These are phyloP conservation scores for Labeo catla DNA, from an alignment of 2,113 vertebrate genomes.

Conservation along the genomic window DNA sequence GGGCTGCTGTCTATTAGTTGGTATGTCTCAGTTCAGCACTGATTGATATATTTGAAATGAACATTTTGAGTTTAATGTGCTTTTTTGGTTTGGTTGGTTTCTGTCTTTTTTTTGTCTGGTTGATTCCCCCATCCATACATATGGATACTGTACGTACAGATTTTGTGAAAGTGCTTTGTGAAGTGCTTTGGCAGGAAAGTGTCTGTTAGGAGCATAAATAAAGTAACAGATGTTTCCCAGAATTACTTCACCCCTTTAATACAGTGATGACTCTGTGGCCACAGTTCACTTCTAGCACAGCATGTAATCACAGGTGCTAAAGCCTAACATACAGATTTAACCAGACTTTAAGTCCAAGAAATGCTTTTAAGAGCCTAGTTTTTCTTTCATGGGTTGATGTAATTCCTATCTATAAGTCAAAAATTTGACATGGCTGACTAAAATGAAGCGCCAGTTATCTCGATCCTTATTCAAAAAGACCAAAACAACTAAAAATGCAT, in stretches of 20 bases:
- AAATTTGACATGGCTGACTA: background rate
- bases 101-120: background rate
- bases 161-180: constrained; percentile 14
- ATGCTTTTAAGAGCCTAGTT: background rate
- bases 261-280: background rate
- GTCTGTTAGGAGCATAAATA: background rate
- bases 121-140: background rate
- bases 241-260: background rate
- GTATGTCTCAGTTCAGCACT: background rate
- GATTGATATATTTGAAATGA: background rate
- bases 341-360: background rate
- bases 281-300: background rate
- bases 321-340: background rate
- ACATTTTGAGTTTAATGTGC: background rate
- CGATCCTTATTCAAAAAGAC: background rate
- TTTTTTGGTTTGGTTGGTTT: background rate
- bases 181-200: background rate
- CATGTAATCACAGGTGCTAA: background rate
- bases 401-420: background rate
- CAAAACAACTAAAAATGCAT: background rate
- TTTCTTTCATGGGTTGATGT: background rate
- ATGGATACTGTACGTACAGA: background rate
- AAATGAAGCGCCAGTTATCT: background rate
- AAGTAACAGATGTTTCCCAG: constrained; percentile 5
- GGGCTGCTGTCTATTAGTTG: background rate